Percentiles rank a stretch among this genome's conserved stretches.
phyloP scores from a whole-genome alignment of 2,113 vertebrate species.

The Gasterosteus aculeatus region DNA sequence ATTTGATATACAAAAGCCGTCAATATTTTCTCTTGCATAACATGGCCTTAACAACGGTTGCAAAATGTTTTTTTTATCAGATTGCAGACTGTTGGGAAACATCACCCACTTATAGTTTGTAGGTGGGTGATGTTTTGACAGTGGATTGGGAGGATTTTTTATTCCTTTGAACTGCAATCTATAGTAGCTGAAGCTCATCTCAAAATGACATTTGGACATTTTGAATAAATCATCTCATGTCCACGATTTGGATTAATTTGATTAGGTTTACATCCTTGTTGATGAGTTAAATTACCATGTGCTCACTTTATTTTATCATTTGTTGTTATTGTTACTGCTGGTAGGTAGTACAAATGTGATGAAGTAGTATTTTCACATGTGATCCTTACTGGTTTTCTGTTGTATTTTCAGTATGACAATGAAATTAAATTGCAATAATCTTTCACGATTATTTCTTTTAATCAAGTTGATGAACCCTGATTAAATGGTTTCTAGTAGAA shows the following conservation, averaged over 20 bases:
- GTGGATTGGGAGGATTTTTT: background rate
- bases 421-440: background rate
- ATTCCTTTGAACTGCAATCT: background rate
- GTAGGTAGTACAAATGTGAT: background rate
- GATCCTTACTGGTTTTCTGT: no score
- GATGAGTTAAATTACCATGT: background rate
- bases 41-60: no score
- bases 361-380: background rate
- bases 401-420: background rate
- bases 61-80: background rate
- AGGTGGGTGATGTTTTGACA: conserved; percentile 1
- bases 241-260: no score
- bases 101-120: background rate
- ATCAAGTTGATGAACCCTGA: background rate
- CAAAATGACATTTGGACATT: background rate
- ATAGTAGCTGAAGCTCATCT: no score
- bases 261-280: no score
- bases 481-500: background rate
- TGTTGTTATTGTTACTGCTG: background rate
- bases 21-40: background rate
- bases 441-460: background rate
- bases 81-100: background rate
- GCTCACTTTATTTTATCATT: background rate
- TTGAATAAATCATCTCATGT: background rate
- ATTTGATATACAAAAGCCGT: background rate